Percentiles rank a stretch among this genome's conserved stretches.
phyloP scores from a whole-genome alignment of 2,888 invertebrate genomes.

The Bhutanitis thaidina region DNA sequence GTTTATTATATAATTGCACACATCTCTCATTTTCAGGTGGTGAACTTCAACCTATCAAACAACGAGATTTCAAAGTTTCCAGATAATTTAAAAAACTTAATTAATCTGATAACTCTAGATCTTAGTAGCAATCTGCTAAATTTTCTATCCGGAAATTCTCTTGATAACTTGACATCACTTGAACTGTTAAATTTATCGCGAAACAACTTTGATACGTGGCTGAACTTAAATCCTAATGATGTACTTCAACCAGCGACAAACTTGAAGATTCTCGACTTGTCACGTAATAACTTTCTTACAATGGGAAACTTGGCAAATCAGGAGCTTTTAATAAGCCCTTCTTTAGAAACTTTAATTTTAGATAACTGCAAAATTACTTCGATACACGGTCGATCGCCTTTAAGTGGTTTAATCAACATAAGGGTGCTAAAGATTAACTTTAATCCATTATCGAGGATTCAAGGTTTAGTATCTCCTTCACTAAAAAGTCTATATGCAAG shows the following conservation, averaged over 20 bases:
- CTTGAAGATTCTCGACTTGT: conserved; percentile 81
- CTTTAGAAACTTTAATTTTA: conserved; percentile 79
- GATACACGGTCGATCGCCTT: conserved; percentile 70
- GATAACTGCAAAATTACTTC: conserved; percentile 81
- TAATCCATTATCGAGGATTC: conserved; percentile 72
- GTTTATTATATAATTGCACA: background rate
- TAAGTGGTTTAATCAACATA: conserved; percentile 74
- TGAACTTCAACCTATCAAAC: conserved; percentile 82
- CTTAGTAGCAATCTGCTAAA: conserved; percentile 73
- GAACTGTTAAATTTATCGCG: conserved; percentile 81
- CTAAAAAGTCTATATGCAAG: conserved; percentile 78
- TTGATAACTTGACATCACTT: conserved; percentile 77
- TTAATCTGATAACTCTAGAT: conserved; percentile 53
- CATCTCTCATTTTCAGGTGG: conserved; percentile 73
- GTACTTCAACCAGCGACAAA: conserved; percentile 68
- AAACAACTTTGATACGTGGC: conserved; percentile 82
- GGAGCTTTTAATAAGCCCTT: conserved; percentile 78
- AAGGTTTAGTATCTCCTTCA: conserved; percentile 69
- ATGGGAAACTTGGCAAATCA: conserved; percentile 70
- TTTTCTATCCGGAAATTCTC: conserved; percentile 63
- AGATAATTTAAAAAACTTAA: conserved; percentile 40
- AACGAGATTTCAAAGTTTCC: conserved; percentile 82
- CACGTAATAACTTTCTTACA: conserved; percentile 79
- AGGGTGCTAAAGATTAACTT: conserved; percentile 73
- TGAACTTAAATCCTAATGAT: conserved; percentile 74